Percentiles rank a stretch among this genome's conserved stretches.
Evolutionary conservation across 2,888 invertebrate species (phyloP).

Genomic region (Pilophorus perplexus): DNA sequence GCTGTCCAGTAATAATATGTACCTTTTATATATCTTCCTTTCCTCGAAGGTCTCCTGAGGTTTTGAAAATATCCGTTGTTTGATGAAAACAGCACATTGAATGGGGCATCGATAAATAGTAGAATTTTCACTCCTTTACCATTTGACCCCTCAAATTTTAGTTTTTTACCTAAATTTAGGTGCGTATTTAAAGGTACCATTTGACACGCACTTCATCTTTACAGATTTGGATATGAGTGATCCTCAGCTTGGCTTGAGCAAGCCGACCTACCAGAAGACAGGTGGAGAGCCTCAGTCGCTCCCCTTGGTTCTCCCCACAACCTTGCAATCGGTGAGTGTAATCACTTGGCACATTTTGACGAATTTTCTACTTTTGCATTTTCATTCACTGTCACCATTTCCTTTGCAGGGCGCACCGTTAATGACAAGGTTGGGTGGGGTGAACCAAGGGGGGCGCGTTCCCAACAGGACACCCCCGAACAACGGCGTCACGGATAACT

Average conservation of each 20-base stretch:
- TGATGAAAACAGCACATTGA: no score
- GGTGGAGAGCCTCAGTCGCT: conserved; percentile 40
- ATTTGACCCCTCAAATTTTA: no score
- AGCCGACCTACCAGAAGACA: conserved; percentile 37
- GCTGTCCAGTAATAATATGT: no score
- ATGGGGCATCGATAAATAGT: no score
- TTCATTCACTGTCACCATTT: not conserved
- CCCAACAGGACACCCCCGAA: conserved; percentile 39
- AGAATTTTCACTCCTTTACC: no score
- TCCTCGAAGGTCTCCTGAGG: not conserved
- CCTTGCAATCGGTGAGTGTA: conserved; percentile 43
- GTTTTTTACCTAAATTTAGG: no score
- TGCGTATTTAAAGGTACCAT: no score
- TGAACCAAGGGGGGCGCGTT: conserved; percentile 46
- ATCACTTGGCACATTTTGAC: not conserved
- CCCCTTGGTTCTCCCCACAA: conserved; percentile 45
- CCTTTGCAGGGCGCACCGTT: conserved; percentile 38
- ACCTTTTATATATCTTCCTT: no score
- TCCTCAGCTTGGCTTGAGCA: conserved; percentile 45
- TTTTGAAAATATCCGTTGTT: no score
- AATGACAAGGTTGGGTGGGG: conserved; percentile 45
- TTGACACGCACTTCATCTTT: conserved; percentile 8
- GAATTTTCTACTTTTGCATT: not conserved
- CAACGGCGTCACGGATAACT: conserved; percentile 31
- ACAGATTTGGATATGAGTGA: conserved; percentile 47